Conservation (phyloP, 1,140 invertebrate species). For the Octopus bimaculoides region DNA sequence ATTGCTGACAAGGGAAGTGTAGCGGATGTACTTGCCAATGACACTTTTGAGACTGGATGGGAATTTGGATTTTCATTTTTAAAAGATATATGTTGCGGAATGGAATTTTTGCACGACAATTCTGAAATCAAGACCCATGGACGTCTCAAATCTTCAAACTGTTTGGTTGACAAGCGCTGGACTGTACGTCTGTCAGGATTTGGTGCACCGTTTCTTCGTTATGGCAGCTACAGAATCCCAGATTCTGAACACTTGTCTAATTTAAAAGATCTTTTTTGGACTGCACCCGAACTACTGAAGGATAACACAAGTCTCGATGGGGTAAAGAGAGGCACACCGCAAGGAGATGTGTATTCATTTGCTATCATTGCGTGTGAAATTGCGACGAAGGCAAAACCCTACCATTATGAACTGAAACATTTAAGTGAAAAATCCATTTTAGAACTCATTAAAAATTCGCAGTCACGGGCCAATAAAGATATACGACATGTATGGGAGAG, state of each 20-base stretch:
- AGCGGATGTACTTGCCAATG: constrained; percentile 28
- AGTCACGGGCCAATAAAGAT: constrained; percentile 7
- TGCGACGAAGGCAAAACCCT: constrained; percentile 29
- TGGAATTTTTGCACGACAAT: constrained; percentile 86
- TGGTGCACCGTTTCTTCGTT: background rate
- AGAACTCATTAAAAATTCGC: constrained; percentile 24
- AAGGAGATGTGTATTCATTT: constrained; percentile 85
- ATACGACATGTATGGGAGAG: background rate
- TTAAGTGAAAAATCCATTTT: constrained; percentile 22
- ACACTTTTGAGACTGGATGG: constrained; percentile 27
- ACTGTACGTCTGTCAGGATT: constrained; percentile 62
- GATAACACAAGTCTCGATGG: constrained; percentile 34
- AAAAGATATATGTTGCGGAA: constrained; percentile 62
- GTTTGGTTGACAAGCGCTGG: constrained; percentile 88
- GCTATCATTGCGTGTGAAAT: constrained; percentile 28
- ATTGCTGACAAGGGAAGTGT: constrained; percentile 25
- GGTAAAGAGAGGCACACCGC: constrained; percentile 67
- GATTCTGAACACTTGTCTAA: constrained; percentile 18
- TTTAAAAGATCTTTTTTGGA: constrained; percentile 69
- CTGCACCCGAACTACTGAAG: constrained; percentile 83
- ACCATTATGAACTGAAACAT: constrained; percentile 19
- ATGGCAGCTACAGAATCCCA: background rate
- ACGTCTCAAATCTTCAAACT: constrained; percentile 93
- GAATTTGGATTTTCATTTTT: constrained; percentile 45
- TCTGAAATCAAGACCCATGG: constrained; percentile 81